phyloP scores from a whole-genome alignment of 2,888 invertebrate genomes.

The Ferdinandea cuprea region DNA sequence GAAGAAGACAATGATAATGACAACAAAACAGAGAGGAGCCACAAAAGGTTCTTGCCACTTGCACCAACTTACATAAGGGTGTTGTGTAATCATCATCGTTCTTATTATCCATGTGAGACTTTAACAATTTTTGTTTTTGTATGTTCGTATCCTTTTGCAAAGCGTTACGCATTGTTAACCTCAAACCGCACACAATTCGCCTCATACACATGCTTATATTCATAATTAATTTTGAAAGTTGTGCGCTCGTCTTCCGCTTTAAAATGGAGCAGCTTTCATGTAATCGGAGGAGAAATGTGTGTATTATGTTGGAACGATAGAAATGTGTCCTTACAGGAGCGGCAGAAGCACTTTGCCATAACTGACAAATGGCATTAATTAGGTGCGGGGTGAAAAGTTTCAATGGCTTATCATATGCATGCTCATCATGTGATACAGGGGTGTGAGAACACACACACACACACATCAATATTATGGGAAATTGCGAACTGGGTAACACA shows the following conservation, averaged over 20 bases:
- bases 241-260: constrained; percentile 18
- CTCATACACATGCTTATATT: constrained; percentile 32
- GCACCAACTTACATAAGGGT: constrained; percentile 48
- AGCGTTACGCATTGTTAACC: constrained; percentile 27
- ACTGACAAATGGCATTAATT: constrained; percentile 71
- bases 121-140: constrained; percentile 14
- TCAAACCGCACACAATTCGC: neutral
- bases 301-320: constrained; percentile 2
- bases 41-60: constrained; percentile 66
- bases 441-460: neutral
- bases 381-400: constrained; percentile 65
- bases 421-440: constrained; percentile 14
- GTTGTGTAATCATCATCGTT: constrained; percentile 59
- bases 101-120: constrained; percentile 45
- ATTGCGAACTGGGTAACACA: neutral
- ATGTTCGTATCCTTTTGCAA: constrained; percentile 29
- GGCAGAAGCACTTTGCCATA: constrained; percentile 48
- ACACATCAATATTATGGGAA: neutral
- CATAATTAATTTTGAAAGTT: constrained; percentile 68
- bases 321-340: constrained; percentile 13
- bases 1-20: constrained; percentile 61
- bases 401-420: constrained; percentile 54
- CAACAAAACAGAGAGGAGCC: constrained; percentile 63
- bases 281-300: constrained; percentile 38
- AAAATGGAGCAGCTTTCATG: constrained; percentile 37